These are phyloP conservation scores for Pseudopipra pipra DNA, from an alignment of 2,113 vertebrate genomes.

Conservation along the genomic window DNA sequence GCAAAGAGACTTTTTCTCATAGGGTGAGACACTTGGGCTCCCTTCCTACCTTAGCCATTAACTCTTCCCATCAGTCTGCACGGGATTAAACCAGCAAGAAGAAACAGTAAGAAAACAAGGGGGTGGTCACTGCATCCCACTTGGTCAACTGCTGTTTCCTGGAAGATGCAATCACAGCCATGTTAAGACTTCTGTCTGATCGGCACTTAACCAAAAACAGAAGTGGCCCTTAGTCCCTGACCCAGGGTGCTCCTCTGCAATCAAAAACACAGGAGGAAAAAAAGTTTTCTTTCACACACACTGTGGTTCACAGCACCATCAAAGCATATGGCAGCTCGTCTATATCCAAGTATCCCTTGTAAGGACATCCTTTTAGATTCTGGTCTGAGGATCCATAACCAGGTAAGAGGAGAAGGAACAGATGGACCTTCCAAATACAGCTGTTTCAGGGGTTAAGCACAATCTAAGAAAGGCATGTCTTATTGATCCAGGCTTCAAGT, in stretches of 20 bases:
- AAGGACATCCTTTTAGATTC: neutral
- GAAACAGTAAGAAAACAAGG: fast-evolving
- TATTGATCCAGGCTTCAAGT: neutral
- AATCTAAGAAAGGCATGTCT: neutral
- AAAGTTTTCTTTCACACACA: neutral
- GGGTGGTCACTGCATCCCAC: neutral
- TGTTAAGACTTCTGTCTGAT: neutral
- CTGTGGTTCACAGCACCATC: neutral
- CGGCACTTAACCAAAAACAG: neutral
- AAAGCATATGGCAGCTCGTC: neutral
- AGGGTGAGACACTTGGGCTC: neutral
- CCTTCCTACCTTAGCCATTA: neutral
- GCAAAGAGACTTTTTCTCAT: fast-evolving
- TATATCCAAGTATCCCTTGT: neutral
- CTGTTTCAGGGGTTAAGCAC: neutral
- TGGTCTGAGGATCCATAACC: neutral
- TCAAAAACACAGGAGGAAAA: neutral
- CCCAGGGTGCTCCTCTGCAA: neutral
- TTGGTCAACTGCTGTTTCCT: neutral
- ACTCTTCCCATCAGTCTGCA: neutral
- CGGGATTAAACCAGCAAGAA: neutral
- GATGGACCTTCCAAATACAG: neutral
- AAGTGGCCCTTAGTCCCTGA: no score
- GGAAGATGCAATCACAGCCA: neutral
- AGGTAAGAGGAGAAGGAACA: neutral